Evolutionary conservation across 2,888 invertebrate genomes (phyloP), one percentile per base, ranked within the genome.

Genomic region (Perizoma affinitatum): DNA sequence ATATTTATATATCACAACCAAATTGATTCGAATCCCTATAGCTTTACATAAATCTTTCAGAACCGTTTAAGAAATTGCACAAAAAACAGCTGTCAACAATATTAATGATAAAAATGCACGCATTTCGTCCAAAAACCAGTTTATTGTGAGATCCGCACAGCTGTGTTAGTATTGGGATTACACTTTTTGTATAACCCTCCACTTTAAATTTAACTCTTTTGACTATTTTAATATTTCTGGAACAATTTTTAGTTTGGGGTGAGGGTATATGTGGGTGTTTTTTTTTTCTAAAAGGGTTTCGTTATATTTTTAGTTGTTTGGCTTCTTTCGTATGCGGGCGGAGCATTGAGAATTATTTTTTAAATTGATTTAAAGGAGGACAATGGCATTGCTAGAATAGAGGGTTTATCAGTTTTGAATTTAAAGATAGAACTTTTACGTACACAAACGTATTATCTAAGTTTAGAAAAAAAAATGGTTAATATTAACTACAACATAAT

Each of bases 191-290:
- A 74, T 80, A 22, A 84, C 87, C 88, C 88, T 86, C 80, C 81
- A 75, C 87, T 90, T 91, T 87, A 91, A 88, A 87, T 91, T 91
- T 89, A 92, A 91, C 91, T 90, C 91, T 90, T 91, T 91, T 89
- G 84, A 88, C 88, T 89, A 88, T 91, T 92, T 91, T 90, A 92
- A 91, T 91, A 91, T 89, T 90, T 90, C 82, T 86, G 84, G 86
- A 86, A 86, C 78, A 82, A 65, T 86, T 86, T 88, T 86, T 83
- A 80, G 80, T 75, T 83, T 84, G 58, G 88, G 88, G 88, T 76
- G 88, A 88, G 90, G 88, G 87, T 69, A 72, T 72, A 76, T 83
- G 79, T 78, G 76, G 78, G 80, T 71, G 84, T 80, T 79, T 80
- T 75, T 75, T 76, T 82, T 80, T 48, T 55, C 35, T 51, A 54